Percentiles rank a stretch among this genome's conserved stretches.
These are phyloP conservation scores for Hippocampus guttulatus DNA, from an alignment of 2,113 vertebrate species.

Conservation along the genomic window DNA sequence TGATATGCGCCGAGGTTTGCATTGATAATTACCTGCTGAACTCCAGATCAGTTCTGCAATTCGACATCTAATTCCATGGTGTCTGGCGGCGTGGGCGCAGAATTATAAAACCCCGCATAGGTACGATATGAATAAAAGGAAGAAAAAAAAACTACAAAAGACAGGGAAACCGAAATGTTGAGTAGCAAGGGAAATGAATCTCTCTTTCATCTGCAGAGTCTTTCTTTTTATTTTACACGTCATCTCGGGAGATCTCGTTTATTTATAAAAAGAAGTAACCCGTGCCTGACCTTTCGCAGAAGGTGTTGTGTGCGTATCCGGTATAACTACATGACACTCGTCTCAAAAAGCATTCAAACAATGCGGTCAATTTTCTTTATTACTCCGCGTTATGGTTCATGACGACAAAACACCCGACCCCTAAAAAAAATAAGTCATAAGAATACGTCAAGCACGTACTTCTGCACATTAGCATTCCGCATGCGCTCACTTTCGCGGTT, in stretches of 20 bases:
- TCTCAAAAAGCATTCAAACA: neutral
- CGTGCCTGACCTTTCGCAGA: neutral
- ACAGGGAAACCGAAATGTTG: neutral
- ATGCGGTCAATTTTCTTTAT: neutral
- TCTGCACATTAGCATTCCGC: too few species aligned
- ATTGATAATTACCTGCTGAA: constrained; percentile 12
- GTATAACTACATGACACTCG: neutral
- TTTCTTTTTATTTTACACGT: constrained; percentile 2
- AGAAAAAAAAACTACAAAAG: neutral
- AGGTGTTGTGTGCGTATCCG: neutral
- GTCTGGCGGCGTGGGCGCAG: neutral
- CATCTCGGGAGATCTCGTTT: neutral
- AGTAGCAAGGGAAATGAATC: constrained; percentile 1
- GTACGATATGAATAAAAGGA: neutral
- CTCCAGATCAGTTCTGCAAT: constrained; percentile 10
- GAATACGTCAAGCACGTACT: neutral
- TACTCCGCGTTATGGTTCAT: neutral
- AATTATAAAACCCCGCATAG: constrained; percentile 4
- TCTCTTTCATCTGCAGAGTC: neutral
- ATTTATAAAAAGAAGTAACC: constrained; percentile 3
- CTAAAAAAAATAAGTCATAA: neutral
- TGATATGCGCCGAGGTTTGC: constrained; percentile 8
- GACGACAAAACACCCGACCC: too few species aligned
- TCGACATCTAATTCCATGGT: constrained; percentile 8
- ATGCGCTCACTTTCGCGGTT: neutral